Percentiles rank a stretch among this genome's conserved stretches.
These are phyloP conservation scores for Acanthochromis polyacanthus DNA, from an alignment of 2,113 vertebrate species.

Conservation along the genomic window DNA sequence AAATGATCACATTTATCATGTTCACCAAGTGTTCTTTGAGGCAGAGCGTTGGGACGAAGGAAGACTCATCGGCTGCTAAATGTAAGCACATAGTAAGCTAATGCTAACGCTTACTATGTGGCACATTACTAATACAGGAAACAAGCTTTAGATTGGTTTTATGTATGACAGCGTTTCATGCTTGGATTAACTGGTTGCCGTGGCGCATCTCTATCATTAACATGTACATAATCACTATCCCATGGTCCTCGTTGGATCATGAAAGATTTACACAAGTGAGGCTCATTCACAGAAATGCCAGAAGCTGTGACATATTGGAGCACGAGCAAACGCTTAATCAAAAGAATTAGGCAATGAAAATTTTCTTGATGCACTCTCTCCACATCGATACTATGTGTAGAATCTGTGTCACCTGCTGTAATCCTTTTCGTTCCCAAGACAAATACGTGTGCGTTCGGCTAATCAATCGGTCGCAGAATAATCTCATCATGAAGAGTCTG, in stretches of 20 bases:
- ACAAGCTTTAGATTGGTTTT: constrained; percentile 8
- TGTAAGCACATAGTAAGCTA: constrained; percentile 2
- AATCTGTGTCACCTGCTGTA: constrained; percentile 23
- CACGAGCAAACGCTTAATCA: constrained; percentile 13
- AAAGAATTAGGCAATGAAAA: constrained; percentile 38
- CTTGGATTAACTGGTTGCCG: constrained; percentile 31
- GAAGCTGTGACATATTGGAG: constrained; percentile 4
- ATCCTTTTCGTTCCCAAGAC: constrained; percentile 37
- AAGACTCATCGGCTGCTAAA: background rate
- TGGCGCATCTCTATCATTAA: constrained; percentile 1
- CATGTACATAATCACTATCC: background rate
- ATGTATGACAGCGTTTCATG: constrained; percentile 7
- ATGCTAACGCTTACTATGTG: constrained; percentile 5
- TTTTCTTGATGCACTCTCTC: constrained; percentile 27
- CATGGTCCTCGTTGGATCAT: constrained; percentile 7
- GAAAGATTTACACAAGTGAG: constrained; percentile 18
- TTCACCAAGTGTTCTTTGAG: constrained; percentile 43
- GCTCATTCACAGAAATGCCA: constrained; percentile 15
- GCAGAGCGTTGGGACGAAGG: background rate
- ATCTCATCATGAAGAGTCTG: constrained; percentile 62
- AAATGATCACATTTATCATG: constrained; percentile 80
- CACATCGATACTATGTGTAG: constrained; percentile 24
- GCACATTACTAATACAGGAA: constrained; percentile 24
- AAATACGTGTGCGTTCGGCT: constrained; percentile 43
- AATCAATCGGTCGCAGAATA: constrained; percentile 55